A percentile compares a stretch with the other conserved stretches of the same genome.
phyloP scores from a whole-genome alignment of 2,113 vertebrate species.

The Oncorhynchus clarkii region DNA sequence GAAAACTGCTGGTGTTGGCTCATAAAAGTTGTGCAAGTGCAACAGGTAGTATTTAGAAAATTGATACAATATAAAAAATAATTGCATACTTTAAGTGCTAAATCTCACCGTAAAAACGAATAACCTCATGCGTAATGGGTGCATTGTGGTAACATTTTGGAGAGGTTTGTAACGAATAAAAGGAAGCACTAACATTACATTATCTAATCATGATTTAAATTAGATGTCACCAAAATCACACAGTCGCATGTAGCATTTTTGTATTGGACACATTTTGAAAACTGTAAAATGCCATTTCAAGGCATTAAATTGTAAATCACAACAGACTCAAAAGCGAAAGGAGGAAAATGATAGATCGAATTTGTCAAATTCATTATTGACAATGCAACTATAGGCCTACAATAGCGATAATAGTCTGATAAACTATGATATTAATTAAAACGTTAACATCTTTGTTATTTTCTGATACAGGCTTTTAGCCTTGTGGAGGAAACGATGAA shows the following conservation, averaged over 20 bases:
- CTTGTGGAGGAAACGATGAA: conserved; percentile 43
- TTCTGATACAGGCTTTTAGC: background rate
- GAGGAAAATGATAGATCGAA: background rate
- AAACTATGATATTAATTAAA: background rate
- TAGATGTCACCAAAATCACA: background rate
- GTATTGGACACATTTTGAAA: too few species aligned
- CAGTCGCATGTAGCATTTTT: background rate
- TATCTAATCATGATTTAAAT: background rate
- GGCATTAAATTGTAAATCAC: background rate
- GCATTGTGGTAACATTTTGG: too few species aligned
- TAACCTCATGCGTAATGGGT: background rate
- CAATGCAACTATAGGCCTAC: too few species aligned
- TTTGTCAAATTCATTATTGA: background rate
- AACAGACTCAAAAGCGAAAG: background rate
- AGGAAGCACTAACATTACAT: too few species aligned
- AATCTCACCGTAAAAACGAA: background rate
- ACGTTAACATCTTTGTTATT: background rate
- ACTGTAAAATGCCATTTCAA: too few species aligned
- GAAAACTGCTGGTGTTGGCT: background rate
- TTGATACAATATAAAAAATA: background rate
- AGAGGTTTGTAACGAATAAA: too few species aligned
- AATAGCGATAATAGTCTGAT: background rate
- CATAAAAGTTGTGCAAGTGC: background rate
- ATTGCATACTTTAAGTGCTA: too few species aligned
- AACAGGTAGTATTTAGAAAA: background rate